These are phyloP conservation scores for Bos taurus DNA, from an alignment of 2,113 vertebrate genomes.

Conservation along the genomic window DNA sequence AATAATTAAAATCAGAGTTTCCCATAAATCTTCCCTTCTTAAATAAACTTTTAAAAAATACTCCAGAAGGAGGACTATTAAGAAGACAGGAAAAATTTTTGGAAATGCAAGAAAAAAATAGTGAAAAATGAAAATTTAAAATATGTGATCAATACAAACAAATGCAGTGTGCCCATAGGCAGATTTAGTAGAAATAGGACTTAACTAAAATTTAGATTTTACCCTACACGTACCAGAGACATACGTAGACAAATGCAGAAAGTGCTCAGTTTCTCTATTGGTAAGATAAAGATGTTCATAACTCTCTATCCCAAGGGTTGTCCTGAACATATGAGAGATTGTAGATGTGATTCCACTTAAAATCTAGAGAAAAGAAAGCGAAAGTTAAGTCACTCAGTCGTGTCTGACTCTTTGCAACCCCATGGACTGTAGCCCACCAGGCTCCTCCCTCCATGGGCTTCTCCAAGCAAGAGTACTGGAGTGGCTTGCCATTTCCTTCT, in stretches of 20 bases:
- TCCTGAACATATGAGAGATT: neutral
- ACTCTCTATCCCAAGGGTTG: neutral
- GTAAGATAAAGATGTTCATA: neutral
- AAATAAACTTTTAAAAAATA: neutral
- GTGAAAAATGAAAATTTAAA: neutral
- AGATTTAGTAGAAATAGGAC: neutral
- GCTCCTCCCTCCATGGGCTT: no score
- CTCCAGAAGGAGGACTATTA: neutral
- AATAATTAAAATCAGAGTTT: neutral
- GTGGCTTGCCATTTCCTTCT: no score
- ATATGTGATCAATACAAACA: neutral
- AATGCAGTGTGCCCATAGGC: neutral
- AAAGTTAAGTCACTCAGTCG: no score
- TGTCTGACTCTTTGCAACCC: no score
- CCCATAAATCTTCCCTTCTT: neutral
- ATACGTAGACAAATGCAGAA: neutral
- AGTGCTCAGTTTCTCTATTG: accelerated
- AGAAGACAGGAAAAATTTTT: neutral
- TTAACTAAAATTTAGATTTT: neutral
- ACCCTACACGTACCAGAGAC: neutral
- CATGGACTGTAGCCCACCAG: no score
- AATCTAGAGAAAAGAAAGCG: neutral
- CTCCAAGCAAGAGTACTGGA: no score
- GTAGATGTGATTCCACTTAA: neutral
- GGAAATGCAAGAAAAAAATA: neutral